Conservation (phyloP, 2,888 invertebrate genomes). For the Drosophila villosipedis region DNA sequence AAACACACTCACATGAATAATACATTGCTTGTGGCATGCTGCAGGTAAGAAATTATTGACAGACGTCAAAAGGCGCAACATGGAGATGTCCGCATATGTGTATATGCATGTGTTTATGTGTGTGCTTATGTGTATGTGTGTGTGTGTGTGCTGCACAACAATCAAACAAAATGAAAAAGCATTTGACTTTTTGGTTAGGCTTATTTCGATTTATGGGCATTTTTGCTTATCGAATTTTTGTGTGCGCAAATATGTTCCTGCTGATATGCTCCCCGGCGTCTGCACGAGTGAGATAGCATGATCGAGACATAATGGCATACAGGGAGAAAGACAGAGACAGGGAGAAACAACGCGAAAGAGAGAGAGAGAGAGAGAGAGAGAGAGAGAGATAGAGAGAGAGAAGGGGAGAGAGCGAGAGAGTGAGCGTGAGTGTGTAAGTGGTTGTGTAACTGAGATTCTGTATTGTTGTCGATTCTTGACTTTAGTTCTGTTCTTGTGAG, state of each 20-base stretch:
- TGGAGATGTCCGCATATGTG: constrained; percentile 6
- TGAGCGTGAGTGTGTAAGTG: neutral
- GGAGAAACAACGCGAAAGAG: neutral
- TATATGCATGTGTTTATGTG: neutral
- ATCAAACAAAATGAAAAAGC: constrained; percentile 65
- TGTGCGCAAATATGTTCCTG: constrained; percentile 39
- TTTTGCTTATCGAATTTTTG: constrained; percentile 59
- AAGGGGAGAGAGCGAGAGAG: neutral
- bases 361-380: neutral
- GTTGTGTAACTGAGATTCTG: constrained; percentile 50
- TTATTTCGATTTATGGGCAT: constrained; percentile 69
- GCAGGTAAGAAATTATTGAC: constrained; percentile 65
- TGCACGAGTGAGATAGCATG: constrained; percentile 22
- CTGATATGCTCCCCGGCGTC: constrained; percentile 13
- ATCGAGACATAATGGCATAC: neutral
- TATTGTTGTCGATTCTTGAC: constrained; percentile 39
- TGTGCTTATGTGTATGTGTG: constrained; percentile 2
- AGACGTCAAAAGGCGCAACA: constrained; percentile 53
- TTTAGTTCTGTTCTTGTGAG: constrained; percentile 24
- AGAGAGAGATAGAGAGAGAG: neutral
- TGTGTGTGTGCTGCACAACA: constrained; percentile 44
- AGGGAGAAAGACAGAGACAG: neutral
- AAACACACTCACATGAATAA: constrained; percentile 58
- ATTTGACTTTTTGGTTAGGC: constrained; percentile 72
- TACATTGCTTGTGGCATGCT: constrained; percentile 49